Percentiles rank a stretch among this genome's conserved stretches.
phyloP scores from a whole-genome alignment of 2,113 vertebrate species.

The Polypterus bichir region DNA sequence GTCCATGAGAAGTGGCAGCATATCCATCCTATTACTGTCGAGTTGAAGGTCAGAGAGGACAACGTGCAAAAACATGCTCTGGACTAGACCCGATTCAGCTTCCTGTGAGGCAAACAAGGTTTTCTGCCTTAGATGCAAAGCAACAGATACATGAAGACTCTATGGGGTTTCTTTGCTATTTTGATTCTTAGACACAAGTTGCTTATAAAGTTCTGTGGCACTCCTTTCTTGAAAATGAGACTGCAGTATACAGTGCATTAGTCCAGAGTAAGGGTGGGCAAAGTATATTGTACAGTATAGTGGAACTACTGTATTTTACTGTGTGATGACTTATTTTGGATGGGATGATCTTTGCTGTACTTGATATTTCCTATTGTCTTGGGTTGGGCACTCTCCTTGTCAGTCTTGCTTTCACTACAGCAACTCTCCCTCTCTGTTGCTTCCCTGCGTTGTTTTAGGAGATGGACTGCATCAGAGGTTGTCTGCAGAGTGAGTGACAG shows the following conservation, averaged over 20 bases:
- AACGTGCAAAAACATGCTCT: constrained; percentile 16
- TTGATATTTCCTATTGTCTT: not conserved
- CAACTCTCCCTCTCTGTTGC: constrained; percentile 3
- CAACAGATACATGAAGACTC: constrained; percentile 1
- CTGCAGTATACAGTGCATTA: not conserved
- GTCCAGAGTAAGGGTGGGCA: not conserved
- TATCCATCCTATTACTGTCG: constrained; percentile 12
- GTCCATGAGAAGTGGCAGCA: constrained; percentile 10
- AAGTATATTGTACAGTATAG: not conserved
- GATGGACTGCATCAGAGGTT: not conserved
- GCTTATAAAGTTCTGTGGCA: constrained; percentile 7
- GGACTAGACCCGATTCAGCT: constrained; percentile 20
- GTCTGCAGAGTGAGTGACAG: not conserved
- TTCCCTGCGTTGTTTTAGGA: not conserved
- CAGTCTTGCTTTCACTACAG: not conserved
- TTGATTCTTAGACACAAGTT: constrained; percentile 8
- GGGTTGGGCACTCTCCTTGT: not conserved
- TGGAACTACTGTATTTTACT: constrained; percentile 3
- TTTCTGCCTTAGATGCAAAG: constrained; percentile 18
- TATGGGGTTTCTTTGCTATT: constrained; percentile 9
- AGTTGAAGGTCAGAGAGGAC: constrained; percentile 14
- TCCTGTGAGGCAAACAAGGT: constrained; percentile 16
- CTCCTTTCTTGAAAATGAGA: constrained; percentile 6
- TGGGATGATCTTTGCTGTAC: not conserved
- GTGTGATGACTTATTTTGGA: constrained; percentile 6